Conservation (phyloP, 2,797 vertebrate genomes). For the Hafferia zeledoni region DNA sequence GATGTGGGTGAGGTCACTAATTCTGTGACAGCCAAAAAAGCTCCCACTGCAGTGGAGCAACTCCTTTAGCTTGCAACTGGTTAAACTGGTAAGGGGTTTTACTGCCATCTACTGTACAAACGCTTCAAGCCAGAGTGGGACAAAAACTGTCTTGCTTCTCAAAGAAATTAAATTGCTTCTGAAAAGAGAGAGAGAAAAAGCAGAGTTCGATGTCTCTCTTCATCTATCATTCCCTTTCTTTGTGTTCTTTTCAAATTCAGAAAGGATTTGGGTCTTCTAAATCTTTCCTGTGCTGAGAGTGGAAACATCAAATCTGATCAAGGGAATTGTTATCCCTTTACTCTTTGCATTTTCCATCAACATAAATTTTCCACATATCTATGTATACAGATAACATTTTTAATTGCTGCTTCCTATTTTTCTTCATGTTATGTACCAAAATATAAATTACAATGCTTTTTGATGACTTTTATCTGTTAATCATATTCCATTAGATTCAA, state of each 20-base stretch:
- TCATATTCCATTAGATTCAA: not conserved
- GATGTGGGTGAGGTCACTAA: not conserved
- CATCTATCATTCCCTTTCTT: not conserved
- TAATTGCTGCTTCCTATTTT: not conserved
- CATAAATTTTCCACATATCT: not conserved
- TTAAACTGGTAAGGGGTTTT: not conserved
- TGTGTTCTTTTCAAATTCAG: not conserved
- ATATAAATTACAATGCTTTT: not conserved
- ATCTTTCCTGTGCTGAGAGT: not conserved
- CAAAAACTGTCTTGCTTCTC: not conserved
- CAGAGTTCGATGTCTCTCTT: not conserved
- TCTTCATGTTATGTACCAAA: not conserved
- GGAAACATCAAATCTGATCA: not conserved
- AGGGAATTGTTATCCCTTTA: not conserved
- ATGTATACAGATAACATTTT: not conserved
- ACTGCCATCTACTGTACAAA: conserved; percentile 69
- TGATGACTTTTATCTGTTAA: not conserved
- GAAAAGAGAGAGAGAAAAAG: not conserved
- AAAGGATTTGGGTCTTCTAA: not conserved
- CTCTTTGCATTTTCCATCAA: not conserved
- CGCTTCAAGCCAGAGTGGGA: not conserved
- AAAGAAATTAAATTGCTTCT: not conserved
- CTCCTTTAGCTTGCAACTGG: not conserved
- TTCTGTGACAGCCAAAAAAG: not conserved
- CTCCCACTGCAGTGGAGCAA: not conserved